Evolutionary conservation across 2,888 invertebrate species (phyloP), one percentile per base, ranked within the genome.

Genomic region (Stenolophus ochropezus): DNA sequence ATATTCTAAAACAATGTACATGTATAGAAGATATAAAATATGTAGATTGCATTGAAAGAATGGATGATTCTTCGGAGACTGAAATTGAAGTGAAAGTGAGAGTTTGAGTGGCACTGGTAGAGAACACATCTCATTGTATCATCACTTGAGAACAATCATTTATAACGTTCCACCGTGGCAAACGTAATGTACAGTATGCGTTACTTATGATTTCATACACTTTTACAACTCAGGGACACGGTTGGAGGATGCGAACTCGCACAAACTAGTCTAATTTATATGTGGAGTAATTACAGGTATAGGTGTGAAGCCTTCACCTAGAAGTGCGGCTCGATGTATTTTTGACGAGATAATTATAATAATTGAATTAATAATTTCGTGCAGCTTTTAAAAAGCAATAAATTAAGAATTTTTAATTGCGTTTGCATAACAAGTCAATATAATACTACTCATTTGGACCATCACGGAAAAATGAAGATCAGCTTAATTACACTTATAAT

Each of bases 301-400:
- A 69, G 69, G 69, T 69, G 69, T 69, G 42, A 69, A 69, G 33
- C 11, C 33, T 69, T 69, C 69, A 25, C 61, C 61, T 61, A 23
- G 61, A 61, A 25, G 23, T 61, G 61, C 23, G 61, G 61, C 25
- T 61, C 61, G 25, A 61, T 25, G 61, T 61, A 69, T 42, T 42
- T 69, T 69, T 69, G 69, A 69, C 69, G 69, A 69, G 69, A 69
- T 69, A 69, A 69, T 69, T 69, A 69, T 69, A 69, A 69, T 69
- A 69, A 69, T 69, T 69, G 33, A 69, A 69, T 69, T 69, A 69
- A 69, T 69, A 69, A 69, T 47, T 42, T 69, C 69, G 42, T 69
- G 42, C 33, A 69, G 69, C 33, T 33, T 69, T 69, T 42, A 69
- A 69, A 69, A 69, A 14, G 61, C 61, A 61, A 42, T 69, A 69